Conservation (phyloP, 2,113 vertebrate species). For the Lutjanus erythropterus region DNA sequence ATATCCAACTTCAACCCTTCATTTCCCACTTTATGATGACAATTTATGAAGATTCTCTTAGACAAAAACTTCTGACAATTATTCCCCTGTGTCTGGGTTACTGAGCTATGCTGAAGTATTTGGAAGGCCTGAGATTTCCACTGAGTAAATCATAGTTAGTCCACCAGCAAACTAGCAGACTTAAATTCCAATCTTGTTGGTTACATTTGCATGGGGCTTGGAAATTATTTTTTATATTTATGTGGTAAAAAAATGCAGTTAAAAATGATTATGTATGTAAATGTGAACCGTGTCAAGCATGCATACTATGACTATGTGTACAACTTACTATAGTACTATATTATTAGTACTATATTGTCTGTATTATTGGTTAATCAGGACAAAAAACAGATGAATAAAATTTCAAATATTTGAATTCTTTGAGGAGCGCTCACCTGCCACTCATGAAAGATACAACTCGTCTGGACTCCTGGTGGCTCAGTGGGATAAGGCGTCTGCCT, state of each 20-base stretch:
- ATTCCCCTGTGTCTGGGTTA: neutral
- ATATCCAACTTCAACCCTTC: neutral
- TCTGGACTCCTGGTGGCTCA: neutral
- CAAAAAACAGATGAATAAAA: slow-evolving; percentile 35
- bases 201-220: slow-evolving; percentile 22
- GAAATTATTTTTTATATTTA: neutral
- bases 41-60: slow-evolving; percentile 2
- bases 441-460: neutral
- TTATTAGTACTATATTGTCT: slow-evolving; percentile 50
- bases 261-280: slow-evolving; percentile 37
- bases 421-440: slow-evolving; percentile 38
- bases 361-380: slow-evolving; percentile 50
- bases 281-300: slow-evolving; percentile 48
- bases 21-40: neutral
- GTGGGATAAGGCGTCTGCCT: slow-evolving; percentile 3
- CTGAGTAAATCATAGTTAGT: slow-evolving; percentile 23
- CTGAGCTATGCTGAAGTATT: slow-evolving; percentile 4
- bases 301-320: slow-evolving; percentile 48
- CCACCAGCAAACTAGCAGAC: slow-evolving; percentile 4
- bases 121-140: slow-evolving; percentile 45
- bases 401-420: slow-evolving; percentile 49
- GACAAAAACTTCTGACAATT: neutral
- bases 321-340: slow-evolving; percentile 31
- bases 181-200: slow-evolving; percentile 20
- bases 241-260: neutral